Evolutionary conservation across 2,113 vertebrate species (phyloP), one percentile per base, ranked within the genome.

Genomic region (Carollia perspicillata): DNA sequence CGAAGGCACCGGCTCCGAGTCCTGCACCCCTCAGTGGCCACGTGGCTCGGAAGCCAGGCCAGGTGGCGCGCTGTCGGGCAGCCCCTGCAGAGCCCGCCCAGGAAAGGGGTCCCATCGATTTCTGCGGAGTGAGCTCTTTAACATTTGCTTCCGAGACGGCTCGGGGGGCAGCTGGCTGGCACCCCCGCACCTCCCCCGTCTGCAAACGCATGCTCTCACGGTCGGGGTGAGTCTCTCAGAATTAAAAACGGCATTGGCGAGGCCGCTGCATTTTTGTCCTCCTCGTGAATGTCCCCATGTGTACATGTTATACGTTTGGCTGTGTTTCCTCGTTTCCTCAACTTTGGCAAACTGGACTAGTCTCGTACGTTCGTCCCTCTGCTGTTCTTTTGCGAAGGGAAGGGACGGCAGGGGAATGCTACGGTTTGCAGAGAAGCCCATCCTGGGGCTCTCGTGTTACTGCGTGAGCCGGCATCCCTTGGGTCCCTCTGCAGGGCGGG

Each of bases 281-380:
- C 42, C 5, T 69, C 37, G 23, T 11, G 60, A 72, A 66, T 53
- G 68, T 78, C 30, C 71, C 69, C 66, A 35, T 28, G 49, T 83
- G 55, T 85, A 93, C 85, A 11, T 51, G 72, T 22, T 85, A 60
- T 12, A 65, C 33, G 68, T 89, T 93, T 96, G 94, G 78, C 94
- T 79, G 63, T 84, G 77, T 71, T 95, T 90, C 23, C 71, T 93
- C 69, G 23, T 87, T 94, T 92, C 77, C 93, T 94, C 72, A 85
- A 69, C 47, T 58, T 49, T 85, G 91, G 92, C n/a, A 90, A 10
- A 81, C 49, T 81, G 68, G 33, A 72, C 72, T 20, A 88, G 81
- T 95, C 51, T 94, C 66, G 30, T n/a, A 28, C 17, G 20, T 65
- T 90, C 87, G 63, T 69, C 51, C 33, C 81, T 94, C 9, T 93